These are phyloP conservation scores for Caranx ignobilis DNA, from an alignment of 2,113 vertebrate genomes.

Conservation along the genomic window DNA sequence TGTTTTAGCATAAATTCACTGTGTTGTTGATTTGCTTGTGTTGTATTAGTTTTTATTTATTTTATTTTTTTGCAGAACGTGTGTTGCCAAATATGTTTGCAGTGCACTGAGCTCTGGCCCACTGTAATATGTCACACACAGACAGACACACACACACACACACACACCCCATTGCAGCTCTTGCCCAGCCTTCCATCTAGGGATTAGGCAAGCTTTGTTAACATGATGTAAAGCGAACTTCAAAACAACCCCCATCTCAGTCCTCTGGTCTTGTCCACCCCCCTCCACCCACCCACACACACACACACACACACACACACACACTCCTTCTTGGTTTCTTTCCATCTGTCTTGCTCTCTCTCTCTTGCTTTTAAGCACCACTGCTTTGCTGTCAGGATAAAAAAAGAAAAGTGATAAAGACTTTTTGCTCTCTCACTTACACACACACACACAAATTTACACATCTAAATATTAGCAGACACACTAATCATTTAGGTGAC, in stretches of 20 bases:
- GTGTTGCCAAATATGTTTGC: too few relatives aligned
- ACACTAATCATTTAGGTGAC: constrained; percentile 10
- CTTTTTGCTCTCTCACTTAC: constrained; percentile 1
- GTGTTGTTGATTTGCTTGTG: too few relatives aligned
- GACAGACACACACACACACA: constrained; percentile 26
- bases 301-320: not conserved
- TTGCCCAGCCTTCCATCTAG: constrained; percentile 56
- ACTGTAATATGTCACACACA: constrained; percentile 2
- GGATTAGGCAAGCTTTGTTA: constrained; percentile 78
- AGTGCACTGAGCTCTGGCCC: too few relatives aligned
- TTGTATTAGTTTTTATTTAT: too few relatives aligned
- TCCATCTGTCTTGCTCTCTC: constrained; percentile 5
- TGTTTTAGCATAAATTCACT: too few relatives aligned
- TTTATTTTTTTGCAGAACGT: too few relatives aligned
- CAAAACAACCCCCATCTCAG: constrained; percentile 69
- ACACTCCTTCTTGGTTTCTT: not conserved
- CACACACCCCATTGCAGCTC: constrained; percentile 29
- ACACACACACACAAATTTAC: constrained; percentile 14
- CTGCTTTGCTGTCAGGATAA: constrained; percentile 35
- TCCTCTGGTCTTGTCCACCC: constrained; percentile 24
- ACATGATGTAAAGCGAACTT: constrained; percentile 77
- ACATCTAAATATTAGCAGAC: constrained; percentile 15
- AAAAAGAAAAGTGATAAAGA: constrained; percentile 41
- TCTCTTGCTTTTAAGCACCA: constrained; percentile 28
- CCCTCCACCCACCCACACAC: constrained; percentile 10